Conservation (phyloP, 2,888 invertebrate genomes). For the Orgyia antiqua region DNA sequence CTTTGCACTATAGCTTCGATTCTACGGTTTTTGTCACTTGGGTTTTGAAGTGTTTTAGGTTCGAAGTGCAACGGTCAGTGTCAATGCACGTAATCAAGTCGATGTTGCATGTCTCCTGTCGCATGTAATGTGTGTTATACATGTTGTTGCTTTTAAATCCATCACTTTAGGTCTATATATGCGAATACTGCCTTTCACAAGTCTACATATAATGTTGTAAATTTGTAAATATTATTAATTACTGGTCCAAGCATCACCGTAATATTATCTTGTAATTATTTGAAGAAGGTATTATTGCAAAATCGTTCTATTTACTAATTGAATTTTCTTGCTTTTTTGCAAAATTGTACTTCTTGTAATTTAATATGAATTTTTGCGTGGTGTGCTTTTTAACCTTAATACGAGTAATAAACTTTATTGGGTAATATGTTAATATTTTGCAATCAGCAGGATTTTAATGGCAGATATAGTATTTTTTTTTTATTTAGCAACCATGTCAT, state of each 20-base stretch:
- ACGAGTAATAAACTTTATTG: no score
- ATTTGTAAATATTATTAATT: no score
- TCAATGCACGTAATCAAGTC: slow-evolving; percentile 45
- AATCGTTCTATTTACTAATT: background rate
- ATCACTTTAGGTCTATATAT: slow-evolving; percentile 16
- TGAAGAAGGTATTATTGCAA: background rate
- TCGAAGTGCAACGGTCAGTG: slow-evolving; percentile 46
- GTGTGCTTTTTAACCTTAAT: no score
- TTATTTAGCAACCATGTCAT: slow-evolving; percentile 40
- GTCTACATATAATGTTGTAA: background rate
- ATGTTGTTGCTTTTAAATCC: slow-evolving; percentile 14
- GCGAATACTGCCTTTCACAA: slow-evolving; percentile 9
- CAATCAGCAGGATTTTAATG: no score
- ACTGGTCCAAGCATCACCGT: no score
- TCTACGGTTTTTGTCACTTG: no score
- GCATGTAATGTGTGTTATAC: slow-evolving; percentile 55
- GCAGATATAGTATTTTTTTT: slow-evolving; percentile 23
- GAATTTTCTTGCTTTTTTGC: background rate
- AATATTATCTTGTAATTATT: background rate
- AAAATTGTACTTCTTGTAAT: background rate
- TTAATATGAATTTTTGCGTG: slow-evolving; percentile 2
- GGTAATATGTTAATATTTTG: no score
- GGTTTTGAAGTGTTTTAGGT: slow-evolving; percentile 11
- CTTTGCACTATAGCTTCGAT: no score
- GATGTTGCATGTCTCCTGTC: slow-evolving; percentile 43